A percentile compares a stretch with the other conserved stretches of the same genome.
Evolutionary conservation across 2,888 invertebrate genomes (phyloP).

Genomic region (Trypoxylon attenuatum): DNA sequence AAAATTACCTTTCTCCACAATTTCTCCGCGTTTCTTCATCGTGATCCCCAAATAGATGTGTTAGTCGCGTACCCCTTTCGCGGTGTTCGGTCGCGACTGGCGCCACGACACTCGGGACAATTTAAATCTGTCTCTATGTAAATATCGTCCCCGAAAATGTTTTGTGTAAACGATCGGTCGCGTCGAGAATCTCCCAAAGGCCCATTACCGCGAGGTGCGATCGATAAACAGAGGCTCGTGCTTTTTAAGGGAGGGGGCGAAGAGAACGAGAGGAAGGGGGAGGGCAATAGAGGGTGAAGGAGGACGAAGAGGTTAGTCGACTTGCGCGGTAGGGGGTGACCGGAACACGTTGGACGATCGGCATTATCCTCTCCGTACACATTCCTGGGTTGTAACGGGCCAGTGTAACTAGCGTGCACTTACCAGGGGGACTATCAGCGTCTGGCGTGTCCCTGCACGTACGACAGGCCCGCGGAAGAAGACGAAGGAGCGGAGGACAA

Average conservation of each 20-base stretch:
- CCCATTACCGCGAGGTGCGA: constrained; percentile 24
- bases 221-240: constrained; percentile 35
- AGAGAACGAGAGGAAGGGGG: too few species aligned
- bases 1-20: too few species aligned
- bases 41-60: too few species aligned
- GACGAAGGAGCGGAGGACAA: constrained; percentile 20
- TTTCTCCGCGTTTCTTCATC: too few species aligned
- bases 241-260: constrained; percentile 20
- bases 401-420: constrained; percentile 24
- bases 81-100: background rate
- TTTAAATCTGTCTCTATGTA: background rate
- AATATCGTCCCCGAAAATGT: background rate
- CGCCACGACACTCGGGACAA: background rate
- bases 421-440: constrained; percentile 25
- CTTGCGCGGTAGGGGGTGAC: too few species aligned
- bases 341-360: constrained; percentile 28
- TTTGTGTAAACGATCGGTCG: background rate
- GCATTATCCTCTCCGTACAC: constrained; percentile 42
- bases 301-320: too few species aligned
- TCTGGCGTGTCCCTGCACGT: constrained; percentile 26
- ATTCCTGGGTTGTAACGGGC: constrained; percentile 6
- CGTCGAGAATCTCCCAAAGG: constrained; percentile 1
- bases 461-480: constrained; percentile 20
- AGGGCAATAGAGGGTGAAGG: too few species aligned
- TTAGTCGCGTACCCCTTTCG: background rate